Conservation (phyloP, 1,140 invertebrate genomes). For the Bathynomus jamesi region DNA sequence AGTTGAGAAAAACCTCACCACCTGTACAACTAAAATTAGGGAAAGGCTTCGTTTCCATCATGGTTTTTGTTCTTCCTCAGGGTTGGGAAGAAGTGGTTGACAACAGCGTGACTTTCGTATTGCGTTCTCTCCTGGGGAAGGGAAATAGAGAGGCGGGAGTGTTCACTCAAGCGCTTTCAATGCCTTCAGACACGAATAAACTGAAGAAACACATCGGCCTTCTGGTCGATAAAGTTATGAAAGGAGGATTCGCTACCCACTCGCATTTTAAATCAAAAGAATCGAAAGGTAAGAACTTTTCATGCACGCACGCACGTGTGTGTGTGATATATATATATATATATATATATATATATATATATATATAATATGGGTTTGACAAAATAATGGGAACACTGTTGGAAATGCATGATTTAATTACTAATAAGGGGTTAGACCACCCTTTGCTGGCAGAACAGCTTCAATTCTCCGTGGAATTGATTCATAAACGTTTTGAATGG, state of each 20-base stretch:
- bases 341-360: too few relatives aligned
- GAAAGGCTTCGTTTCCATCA: too few relatives aligned
- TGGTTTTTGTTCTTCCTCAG: constrained; percentile 40
- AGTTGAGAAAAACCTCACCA: too few relatives aligned
- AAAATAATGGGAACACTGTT: too few relatives aligned
- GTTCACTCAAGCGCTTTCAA: constrained; percentile 45
- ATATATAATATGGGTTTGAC: too few relatives aligned
- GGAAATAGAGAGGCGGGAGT: constrained; percentile 46
- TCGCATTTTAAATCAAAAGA: not conserved
- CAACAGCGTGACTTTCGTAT: constrained; percentile 48
- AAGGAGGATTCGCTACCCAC: constrained; percentile 37
- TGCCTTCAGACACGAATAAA: constrained; percentile 49
- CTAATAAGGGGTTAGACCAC: too few relatives aligned
- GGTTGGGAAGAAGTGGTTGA: constrained; percentile 56
- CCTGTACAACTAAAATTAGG: too few relatives aligned
- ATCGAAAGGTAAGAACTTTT: constrained; percentile 7
- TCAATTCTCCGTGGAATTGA: too few relatives aligned
- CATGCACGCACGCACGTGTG: not conserved
- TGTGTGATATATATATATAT: too few relatives aligned
- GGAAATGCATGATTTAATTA: too few relatives aligned
- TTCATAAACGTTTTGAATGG: too few relatives aligned
- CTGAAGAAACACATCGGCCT: constrained; percentile 53
- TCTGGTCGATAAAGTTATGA: constrained; percentile 49
- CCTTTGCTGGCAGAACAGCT: too few relatives aligned
- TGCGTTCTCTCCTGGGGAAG: constrained; percentile 49